Percentiles rank a stretch among this genome's conserved stretches.
Evolutionary conservation across 2,113 vertebrate genomes (phyloP).

Genomic region (Zapornia atra): DNA sequence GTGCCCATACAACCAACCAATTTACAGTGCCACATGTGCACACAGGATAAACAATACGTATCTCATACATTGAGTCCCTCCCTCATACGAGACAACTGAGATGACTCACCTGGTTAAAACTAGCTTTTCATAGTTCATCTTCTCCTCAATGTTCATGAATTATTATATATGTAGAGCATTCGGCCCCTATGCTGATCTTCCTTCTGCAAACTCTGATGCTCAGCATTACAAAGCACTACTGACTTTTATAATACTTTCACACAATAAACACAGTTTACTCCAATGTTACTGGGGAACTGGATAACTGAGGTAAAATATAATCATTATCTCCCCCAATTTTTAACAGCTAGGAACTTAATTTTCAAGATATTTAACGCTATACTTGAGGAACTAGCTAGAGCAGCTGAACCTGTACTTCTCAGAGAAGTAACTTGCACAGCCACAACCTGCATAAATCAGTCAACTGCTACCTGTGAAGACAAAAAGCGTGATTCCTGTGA

Average conservation of each 20-base stretch:
- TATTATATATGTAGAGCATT: background rate
- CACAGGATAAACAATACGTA: accelerated
- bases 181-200: background rate
- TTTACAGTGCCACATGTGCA: accelerated
- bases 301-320: background rate
- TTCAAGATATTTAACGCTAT: background rate
- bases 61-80: accelerated
- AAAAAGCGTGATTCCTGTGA: background rate
- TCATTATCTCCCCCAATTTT: background rate
- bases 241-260: background rate
- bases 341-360: background rate
- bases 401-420: background rate
- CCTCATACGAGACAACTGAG: background rate
- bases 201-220: background rate
- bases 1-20: background rate
- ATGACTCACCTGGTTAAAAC: background rate
- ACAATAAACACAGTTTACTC: background rate
- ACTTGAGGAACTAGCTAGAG: background rate
- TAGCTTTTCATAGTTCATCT: background rate
- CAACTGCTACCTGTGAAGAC: background rate
- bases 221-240: background rate
- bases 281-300: background rate
- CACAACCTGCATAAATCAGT: background rate
- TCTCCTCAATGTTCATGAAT: background rate
- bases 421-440: background rate